Base-by-base conservation (phyloP, 2,888 invertebrate genomes). In the Mesochorus sp. region DNA sequence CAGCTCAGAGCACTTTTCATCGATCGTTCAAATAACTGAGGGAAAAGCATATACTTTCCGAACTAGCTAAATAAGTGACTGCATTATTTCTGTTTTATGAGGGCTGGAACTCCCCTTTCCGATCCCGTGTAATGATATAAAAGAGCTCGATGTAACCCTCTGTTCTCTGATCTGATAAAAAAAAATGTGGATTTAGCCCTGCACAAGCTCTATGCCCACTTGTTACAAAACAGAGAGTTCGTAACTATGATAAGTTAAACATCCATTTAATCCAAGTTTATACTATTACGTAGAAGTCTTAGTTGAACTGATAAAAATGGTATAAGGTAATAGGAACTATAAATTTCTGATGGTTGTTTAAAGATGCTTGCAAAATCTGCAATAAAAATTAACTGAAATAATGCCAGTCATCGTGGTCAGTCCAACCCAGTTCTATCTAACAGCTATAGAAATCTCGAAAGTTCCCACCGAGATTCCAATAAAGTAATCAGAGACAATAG, bases 161-260 rank as follows among this genome's bases (percentile, higher is more conserved):
- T 26, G 12, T 42, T 31, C 24, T 51, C 31, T 14, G 10, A n/a
- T 31, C 28, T 14, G 17, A 42, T 6, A 6, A 28, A 57, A 57
- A 64, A 66, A 67, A 59, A 24, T 59, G n/a, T 39, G n/a, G 42
- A 67, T 51, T 67, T 31, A 51, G 42, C 42, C 24, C 51, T 59
- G 8, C n/a, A 31, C 26, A 6, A 42, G 61, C 34, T 74, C 24
- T 61, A 53, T 37, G 49, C 39, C 26, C 47, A 57, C 49, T 26
- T 42, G 67, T 61, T 42, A 34, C 6, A 34, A 44, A 24, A 21
- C 8, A 34, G 59, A 34, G 51, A n/a, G 31, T 42, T 17, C 10
- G 10, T 51, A 51, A 14, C 42, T 31, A 42, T 28, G 14, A 14
- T n/a, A 53, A 42, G 31, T n/a, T n/a, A n/a, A n/a, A n/a, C n/a